A percentile compares a stretch with the other conserved stretches of the same genome.
Conservation (phyloP, 1,140 invertebrate genomes). For the Drosophila funebris region DNA sequence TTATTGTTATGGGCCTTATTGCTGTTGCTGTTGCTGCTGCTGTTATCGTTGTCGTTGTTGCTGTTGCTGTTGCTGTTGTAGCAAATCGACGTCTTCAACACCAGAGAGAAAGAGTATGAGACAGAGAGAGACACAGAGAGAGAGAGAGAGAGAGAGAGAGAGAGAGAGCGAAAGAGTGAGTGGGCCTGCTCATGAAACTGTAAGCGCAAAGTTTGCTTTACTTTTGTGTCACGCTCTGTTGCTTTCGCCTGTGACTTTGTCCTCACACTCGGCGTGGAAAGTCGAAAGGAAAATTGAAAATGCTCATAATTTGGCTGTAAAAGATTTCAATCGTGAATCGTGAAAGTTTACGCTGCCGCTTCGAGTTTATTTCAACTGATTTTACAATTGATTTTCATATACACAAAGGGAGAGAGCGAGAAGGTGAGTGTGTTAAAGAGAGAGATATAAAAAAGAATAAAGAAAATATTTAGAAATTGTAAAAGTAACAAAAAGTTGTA, state of each 20-base stretch:
- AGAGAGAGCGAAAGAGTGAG: background rate
- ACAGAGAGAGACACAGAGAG: background rate
- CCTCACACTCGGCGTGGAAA: background rate
- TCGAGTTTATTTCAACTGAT: constrained; percentile 73
- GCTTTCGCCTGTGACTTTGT: constrained; percentile 40
- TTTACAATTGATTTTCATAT: constrained; percentile 78
- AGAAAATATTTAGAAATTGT: constrained; percentile 2
- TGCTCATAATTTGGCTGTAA: constrained; percentile 80
- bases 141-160: background rate
- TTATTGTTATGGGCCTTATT: constrained; percentile 71
- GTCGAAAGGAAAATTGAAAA: constrained; percentile 70
- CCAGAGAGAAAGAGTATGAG: constrained; percentile 7
- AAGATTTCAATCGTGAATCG: constrained; percentile 82
- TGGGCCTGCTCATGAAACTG: constrained; percentile 70
- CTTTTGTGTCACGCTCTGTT: constrained; percentile 79
- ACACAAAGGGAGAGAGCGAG: constrained; percentile 1
- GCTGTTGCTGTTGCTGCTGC: constrained; percentile 29
- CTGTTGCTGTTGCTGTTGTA: constrained; percentile 34
- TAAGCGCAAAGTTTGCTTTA: constrained; percentile 80
- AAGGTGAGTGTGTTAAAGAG: background rate
- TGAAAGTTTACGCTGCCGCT: constrained; percentile 62
- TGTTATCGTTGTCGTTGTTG: constrained; percentile 17
- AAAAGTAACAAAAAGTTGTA: constrained; percentile 63
- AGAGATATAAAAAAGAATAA: background rate
- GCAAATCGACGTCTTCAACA: constrained; percentile 70